Conservation (phyloP, 1,140 invertebrate species). For the Drosophila lini region DNA sequence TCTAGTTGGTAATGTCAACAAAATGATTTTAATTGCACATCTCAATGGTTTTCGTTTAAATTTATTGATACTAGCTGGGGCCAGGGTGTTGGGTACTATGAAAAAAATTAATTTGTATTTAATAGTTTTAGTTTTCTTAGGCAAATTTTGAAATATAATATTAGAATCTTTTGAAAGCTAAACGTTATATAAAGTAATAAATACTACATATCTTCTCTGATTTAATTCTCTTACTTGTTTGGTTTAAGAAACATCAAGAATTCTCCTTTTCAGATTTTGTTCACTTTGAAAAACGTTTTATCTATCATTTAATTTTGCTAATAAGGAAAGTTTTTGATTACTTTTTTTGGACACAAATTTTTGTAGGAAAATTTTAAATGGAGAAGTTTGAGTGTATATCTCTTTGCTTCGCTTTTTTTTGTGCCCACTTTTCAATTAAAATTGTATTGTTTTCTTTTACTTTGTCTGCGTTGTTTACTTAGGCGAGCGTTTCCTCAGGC, state of each 20-base stretch:
- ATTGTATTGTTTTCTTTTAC: slow-evolving; percentile 83
- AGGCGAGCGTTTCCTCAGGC: slow-evolving; percentile 48
- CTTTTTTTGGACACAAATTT: too few species aligned
- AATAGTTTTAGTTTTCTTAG: not conserved
- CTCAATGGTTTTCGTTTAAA: slow-evolving; percentile 12
- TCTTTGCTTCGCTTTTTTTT: slow-evolving; percentile 45
- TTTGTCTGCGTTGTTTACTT: slow-evolving; percentile 79
- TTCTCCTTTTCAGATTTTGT: not conserved
- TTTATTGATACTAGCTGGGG: slow-evolving; percentile 9
- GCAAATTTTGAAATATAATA: not conserved
- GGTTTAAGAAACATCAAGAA: too few species aligned
- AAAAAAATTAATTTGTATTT: not conserved
- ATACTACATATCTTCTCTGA: too few species aligned
- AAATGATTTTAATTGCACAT: slow-evolving; percentile 32
- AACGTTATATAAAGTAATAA: not conserved
- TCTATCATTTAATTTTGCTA: not conserved
- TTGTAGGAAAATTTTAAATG: too few species aligned
- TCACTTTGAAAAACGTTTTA: not conserved
- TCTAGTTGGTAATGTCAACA: slow-evolving; percentile 45
- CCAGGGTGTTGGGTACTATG: too few species aligned
- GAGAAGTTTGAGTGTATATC: slow-evolving; percentile 28
- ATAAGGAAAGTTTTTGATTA: too few species aligned
- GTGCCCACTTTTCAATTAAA: slow-evolving; percentile 76
- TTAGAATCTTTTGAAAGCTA: not conserved
- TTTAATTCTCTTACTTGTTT: too few species aligned